These are phyloP conservation scores for Anthopleura xanthogrammica DNA, from an alignment of 92 coral and sea anemone genomes.

Conservation along the genomic window DNA sequence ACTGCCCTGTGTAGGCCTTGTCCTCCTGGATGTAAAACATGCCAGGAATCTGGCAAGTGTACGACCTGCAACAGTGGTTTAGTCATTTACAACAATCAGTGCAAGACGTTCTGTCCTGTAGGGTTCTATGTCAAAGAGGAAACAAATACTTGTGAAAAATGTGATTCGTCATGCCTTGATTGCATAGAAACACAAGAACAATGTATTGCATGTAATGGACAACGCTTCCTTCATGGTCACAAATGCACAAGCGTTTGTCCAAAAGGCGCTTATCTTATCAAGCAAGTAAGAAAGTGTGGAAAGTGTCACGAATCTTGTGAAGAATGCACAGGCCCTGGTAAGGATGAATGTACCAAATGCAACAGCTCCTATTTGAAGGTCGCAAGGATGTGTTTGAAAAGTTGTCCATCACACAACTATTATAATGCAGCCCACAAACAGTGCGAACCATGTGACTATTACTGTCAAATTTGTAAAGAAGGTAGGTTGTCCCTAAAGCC, in stretches of 20 bases:
- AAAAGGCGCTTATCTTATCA: constrained; percentile 56
- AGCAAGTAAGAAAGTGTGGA: constrained; percentile 57
- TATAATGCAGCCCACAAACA: constrained; percentile 51
- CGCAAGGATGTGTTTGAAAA: constrained; percentile 58
- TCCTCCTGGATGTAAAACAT: constrained; percentile 68
- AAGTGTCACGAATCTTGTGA: constrained; percentile 76
- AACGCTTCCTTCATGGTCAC: constrained; percentile 51
- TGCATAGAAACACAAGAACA: constrained; percentile 51
- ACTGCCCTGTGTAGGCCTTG: constrained; percentile 79
- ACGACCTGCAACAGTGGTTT: constrained; percentile 61
- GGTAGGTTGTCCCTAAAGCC: constrained; percentile 42
- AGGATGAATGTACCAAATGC: constrained; percentile 77
- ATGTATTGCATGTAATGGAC: constrained; percentile 65
- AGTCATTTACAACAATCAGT: constrained; percentile 51
- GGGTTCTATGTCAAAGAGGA: constrained; percentile 55
- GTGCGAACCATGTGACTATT: constrained; percentile 91
- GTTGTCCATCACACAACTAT: constrained; percentile 80
- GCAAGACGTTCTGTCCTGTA: constrained; percentile 69
- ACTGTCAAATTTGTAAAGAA: constrained; percentile 77
- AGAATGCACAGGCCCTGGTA: constrained; percentile 75
- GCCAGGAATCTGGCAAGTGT: constrained; percentile 61
- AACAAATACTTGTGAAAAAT: constrained; percentile 65
- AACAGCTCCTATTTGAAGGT: constrained; percentile 50
- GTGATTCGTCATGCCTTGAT: constrained; percentile 70
- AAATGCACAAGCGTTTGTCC: constrained; percentile 78